Evolutionary conservation across 1,140 invertebrate genomes (phyloP), one percentile per base, ranked within the genome.

Genomic region (Venturia canescens): DNA sequence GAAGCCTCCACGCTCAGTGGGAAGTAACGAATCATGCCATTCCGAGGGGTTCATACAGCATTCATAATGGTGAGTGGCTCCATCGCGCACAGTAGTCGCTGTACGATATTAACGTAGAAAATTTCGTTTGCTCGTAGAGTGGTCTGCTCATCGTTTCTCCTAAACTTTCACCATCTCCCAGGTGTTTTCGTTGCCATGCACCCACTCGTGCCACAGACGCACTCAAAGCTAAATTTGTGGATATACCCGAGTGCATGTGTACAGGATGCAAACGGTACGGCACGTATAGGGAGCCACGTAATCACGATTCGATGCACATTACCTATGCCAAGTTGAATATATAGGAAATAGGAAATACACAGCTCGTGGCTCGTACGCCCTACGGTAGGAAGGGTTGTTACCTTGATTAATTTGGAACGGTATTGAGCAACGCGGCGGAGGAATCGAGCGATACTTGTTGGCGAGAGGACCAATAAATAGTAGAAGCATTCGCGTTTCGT

Each of bases 381-480:
- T 72, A 72, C n/a, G 23, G 23, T 48, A 74, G 44, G 29, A 48
- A 74, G 44, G 71, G 48, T 74, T 31, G 71, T 74, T 74, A 74
- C 44, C 26, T 57, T 74, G 71, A 74, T 74, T 74, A 74, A 74
- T 74, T 74, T 74, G 44, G 71, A 74, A 74, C 71, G 71, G 21
- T 74, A 74, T 74, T 27, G 71, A 74, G 71, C 13, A 44, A 57
- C 48, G 11, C 11, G 38, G 44, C n/a, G 26, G 9, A 27, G 48
- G 71, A 26, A 48, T 26, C 50, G 26, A 48, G 71, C 27, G 29
- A 29, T 9, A 72, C 71, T 74, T 57, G 71, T 74, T 57, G 71
- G 48, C 26, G 27, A 0, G 18, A 13, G 0, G 6, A 29, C 9
- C 71, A 63, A 63, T 21, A 26, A 63, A 63, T 63, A 63, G 60